phyloP scores from a whole-genome alignment of 2,888 invertebrate species.

The Micoletzkya japonica region DNA sequence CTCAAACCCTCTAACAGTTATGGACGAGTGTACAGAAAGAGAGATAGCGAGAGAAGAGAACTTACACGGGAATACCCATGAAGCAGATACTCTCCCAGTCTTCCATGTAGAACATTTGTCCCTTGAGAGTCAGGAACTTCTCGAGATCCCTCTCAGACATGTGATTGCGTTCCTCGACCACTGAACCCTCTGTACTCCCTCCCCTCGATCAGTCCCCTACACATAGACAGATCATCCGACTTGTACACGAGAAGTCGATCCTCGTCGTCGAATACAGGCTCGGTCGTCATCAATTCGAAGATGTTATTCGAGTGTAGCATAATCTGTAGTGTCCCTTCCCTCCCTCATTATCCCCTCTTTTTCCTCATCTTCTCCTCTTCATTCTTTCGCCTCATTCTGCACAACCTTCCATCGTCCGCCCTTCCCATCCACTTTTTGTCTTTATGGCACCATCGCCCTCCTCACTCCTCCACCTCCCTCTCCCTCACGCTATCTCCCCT shows the following conservation, averaged over 20 bases:
- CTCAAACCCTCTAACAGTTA: background rate
- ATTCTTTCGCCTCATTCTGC: constrained; percentile 64
- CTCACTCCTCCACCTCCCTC: too few relatives aligned
- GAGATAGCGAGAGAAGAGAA: constrained; percentile 1
- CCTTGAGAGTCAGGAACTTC: constrained; percentile 75
- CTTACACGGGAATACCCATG: constrained; percentile 83
- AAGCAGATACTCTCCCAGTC: constrained; percentile 98
- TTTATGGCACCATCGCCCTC: too few relatives aligned
- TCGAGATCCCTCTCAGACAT: constrained; percentile 46
- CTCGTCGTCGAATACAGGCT: constrained; percentile 69
- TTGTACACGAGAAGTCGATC: constrained; percentile 36
- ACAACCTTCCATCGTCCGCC: background rate
- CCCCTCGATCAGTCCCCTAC: constrained; percentile 12
- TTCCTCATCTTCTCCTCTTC: background rate
- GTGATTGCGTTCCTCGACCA: constrained; percentile 72
- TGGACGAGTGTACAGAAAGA: background rate
- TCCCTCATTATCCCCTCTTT: background rate
- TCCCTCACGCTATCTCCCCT: too few relatives aligned
- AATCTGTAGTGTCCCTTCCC: constrained; percentile 70
- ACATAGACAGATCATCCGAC: constrained; percentile 17
- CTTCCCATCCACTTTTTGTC: background rate
- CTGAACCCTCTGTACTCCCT: too few relatives aligned
- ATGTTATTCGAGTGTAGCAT: constrained; percentile 92
- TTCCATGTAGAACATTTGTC: constrained; percentile 98
- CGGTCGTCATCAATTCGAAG: constrained; percentile 88